Base-by-base conservation (phyloP, 1,140 invertebrate genomes). In the Drosophila auraria region DNA sequence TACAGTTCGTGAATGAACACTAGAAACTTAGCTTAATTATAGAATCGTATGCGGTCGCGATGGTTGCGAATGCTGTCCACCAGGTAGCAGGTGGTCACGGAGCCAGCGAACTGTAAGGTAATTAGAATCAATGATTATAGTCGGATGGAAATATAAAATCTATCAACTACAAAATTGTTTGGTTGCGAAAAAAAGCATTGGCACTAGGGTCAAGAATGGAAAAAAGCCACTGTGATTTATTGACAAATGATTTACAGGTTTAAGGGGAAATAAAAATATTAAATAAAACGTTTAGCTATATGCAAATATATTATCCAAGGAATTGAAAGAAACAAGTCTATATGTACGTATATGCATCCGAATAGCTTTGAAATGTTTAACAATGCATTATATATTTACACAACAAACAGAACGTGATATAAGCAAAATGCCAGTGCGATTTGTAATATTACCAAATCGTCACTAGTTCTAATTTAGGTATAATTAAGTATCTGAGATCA, bases 31-130 rank as follows among this genome's bases (percentile, higher is more conserved):
- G 60, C 25, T 69, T 74, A 91, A 71, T 86, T 91, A 83, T 87
- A 92, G 72, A 92, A 92, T 50, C 91, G 73, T 66, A 87, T 78
- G 51, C 91, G 91, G 78, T 92, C 91, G 47, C 84, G 80, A 66
- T 91, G 84, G 72, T 92, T 92, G 72, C 91, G 78, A 82, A 92
- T 92, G 60, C 91, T 92, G 53, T 92, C 91, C 42, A 84, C 80
- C 68, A 92, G 65, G 57, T 91, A 86, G 64, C 91, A 92, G 59
- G 84, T 83, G 49, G 61, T 78, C 49, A 92, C 91, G 9, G 91
- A 92, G 51, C 80, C 87, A 27, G 78, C 70, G 64, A 92, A 81
- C 91, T 92, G 78, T 20, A 82, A 76, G 58, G 49, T 27, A 50
- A 61, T 45, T 23, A 23, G 1, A 38, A 69, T 49, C 44, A 33